Evolutionary conservation across 2,888 invertebrate species (phyloP).

Genomic region (Lucinisca nassula): DNA sequence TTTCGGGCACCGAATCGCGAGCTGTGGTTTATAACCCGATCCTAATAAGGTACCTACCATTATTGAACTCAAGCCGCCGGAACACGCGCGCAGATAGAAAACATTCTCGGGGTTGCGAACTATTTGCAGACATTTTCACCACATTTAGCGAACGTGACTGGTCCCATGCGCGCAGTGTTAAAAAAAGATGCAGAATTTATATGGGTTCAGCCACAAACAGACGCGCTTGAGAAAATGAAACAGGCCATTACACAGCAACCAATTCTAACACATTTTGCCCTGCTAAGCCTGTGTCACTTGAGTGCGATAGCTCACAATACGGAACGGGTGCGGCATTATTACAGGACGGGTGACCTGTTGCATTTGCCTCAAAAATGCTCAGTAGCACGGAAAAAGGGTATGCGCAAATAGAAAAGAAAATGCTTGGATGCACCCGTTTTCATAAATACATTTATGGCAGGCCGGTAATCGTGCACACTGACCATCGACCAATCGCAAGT

Average conservation of each 20-base stretch:
- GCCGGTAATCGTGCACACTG: slow-evolving; percentile 60
- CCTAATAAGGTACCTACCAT: slow-evolving; percentile 30
- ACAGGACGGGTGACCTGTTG: slow-evolving; percentile 54
- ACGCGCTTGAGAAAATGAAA: too few species aligned
- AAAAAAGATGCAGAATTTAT: too few species aligned
- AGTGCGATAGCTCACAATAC: slow-evolving; percentile 42
- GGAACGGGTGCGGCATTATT: slow-evolving; percentile 41
- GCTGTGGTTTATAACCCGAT: slow-evolving; percentile 41
- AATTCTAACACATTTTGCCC: too few species aligned
- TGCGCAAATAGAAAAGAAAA: slow-evolving; percentile 73
- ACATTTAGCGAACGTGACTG: slow-evolving; percentile 34
- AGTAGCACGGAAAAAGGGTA: slow-evolving; percentile 71
- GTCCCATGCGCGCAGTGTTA: too few species aligned
- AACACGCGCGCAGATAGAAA: slow-evolving; percentile 35
- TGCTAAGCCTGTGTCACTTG: too few species aligned
- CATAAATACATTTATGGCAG: slow-evolving; percentile 69
- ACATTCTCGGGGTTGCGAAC: slow-evolving; percentile 36
- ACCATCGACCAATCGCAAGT: slow-evolving; percentile 68
- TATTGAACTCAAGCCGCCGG: slow-evolving; percentile 6
- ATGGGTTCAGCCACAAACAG: too few species aligned
- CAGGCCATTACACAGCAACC: too few species aligned
- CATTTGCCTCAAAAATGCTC: slow-evolving; percentile 74
- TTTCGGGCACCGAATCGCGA: slow-evolving; percentile 51
- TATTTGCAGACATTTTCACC: slow-evolving; percentile 46
- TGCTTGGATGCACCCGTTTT: slow-evolving; percentile 70